phyloP scores from a whole-genome alignment of 2,888 invertebrate genomes.

The Conomelus anceps region DNA sequence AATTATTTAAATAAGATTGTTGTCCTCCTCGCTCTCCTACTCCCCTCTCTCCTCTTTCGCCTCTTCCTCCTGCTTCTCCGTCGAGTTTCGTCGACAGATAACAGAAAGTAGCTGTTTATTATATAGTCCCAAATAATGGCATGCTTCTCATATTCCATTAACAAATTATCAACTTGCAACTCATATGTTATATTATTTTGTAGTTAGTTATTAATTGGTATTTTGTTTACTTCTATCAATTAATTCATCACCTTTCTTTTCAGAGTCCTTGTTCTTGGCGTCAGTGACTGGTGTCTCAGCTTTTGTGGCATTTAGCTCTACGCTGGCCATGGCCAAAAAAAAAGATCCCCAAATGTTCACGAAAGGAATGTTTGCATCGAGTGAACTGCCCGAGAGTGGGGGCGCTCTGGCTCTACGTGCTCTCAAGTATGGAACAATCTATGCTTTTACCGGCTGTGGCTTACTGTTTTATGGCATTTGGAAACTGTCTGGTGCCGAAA shows the following conservation, averaged over 20 bases:
- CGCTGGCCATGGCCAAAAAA: slow-evolving; percentile 69
- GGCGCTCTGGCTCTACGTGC: slow-evolving; percentile 74
- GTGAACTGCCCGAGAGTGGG: slow-evolving; percentile 45
- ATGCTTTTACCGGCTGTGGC: slow-evolving; percentile 79
- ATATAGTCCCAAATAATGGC: too few species aligned
- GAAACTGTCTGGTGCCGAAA: slow-evolving; percentile 80
- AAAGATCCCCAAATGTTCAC: slow-evolving; percentile 71
- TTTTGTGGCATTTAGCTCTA: slow-evolving; percentile 71
- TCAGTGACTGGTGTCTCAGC: slow-evolving; percentile 71
- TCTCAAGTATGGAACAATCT: slow-evolving; percentile 79
- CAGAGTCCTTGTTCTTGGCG: slow-evolving; percentile 58
- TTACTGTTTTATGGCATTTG: slow-evolving; percentile 74
- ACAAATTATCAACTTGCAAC: too few species aligned
- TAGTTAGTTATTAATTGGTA: too few species aligned
- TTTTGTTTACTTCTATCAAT: too few species aligned
- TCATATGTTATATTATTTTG: too few species aligned
- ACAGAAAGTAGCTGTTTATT: too few species aligned
- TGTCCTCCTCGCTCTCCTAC: not conserved
- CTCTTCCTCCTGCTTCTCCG: not conserved
- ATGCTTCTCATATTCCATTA: too few species aligned
- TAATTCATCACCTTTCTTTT: too few species aligned
- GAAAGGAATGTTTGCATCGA: slow-evolving; percentile 47
- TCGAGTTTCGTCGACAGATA: too few species aligned
- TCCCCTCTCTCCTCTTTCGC: not conserved
- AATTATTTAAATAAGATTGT: too few species aligned